phyloP scores from a whole-genome alignment of 1,140 invertebrate species.

The Dinothrombium tinctorium region DNA sequence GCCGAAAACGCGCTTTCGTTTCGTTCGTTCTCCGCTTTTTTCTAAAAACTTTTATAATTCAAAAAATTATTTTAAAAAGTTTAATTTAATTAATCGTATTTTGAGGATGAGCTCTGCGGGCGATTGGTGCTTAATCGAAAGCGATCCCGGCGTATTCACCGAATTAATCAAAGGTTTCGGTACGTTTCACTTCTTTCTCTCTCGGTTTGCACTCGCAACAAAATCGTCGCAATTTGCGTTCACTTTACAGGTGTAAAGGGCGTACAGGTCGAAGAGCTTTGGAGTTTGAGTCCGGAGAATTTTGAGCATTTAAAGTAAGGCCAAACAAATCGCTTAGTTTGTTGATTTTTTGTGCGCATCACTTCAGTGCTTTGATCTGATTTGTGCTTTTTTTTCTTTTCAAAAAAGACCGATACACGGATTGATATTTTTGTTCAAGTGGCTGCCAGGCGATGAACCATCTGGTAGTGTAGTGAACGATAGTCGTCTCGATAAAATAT shows the following conservation, averaged over 20 bases:
- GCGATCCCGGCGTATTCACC: conserved; percentile 95
- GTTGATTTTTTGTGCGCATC: conserved; percentile 10
- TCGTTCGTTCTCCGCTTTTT: no score
- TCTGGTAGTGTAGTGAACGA: conserved; percentile 61
- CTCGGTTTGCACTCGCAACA: background rate
- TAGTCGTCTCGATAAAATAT: conserved; percentile 61
- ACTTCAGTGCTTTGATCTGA: conserved; percentile 12
- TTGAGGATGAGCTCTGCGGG: conserved; percentile 29
- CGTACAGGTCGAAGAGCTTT: conserved; percentile 90
- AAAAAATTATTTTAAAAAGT: no score
- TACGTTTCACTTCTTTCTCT: conserved; percentile 26
- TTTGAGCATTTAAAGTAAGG: conserved; percentile 70
- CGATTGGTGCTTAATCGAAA: conserved; percentile 98
- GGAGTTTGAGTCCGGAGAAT: conserved; percentile 65
- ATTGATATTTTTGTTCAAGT: conserved; percentile 96
- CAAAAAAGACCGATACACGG: conserved; percentile 70
- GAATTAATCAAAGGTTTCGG: conserved; percentile 89
- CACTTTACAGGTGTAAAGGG: conserved; percentile 49
- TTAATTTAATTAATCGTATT: background rate
- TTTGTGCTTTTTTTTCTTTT: conserved; percentile 6
- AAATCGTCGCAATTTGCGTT: conserved; percentile 6
- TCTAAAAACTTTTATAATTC: no score
- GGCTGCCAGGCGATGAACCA: conserved; percentile 67
- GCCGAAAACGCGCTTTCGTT: no score
- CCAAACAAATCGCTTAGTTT: conserved; percentile 10